Evolutionary conservation across 2,888 invertebrate species (phyloP).

Genomic region (Bedellia somnulentella): DNA sequence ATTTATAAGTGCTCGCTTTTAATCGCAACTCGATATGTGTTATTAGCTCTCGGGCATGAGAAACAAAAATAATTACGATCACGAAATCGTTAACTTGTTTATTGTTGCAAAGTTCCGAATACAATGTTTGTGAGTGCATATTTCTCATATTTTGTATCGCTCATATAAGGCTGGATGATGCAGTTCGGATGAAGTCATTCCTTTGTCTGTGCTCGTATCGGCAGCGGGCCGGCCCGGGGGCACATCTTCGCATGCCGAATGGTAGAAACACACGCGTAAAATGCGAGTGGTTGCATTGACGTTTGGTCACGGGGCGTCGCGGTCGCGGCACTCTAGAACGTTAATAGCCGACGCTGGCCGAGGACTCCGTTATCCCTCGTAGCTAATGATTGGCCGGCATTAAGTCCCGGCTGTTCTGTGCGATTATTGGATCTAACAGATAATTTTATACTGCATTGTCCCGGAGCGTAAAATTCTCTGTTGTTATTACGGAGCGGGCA

Average conservation of each 20-base stretch:
- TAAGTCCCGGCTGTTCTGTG: conserved; percentile 54
- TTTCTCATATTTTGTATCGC: too few species aligned
- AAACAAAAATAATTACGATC: too few species aligned
- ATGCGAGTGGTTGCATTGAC: conserved; percentile 44
- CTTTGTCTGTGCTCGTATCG: conserved; percentile 31
- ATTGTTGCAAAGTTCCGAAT: too few species aligned
- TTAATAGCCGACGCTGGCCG: conserved; percentile 33
- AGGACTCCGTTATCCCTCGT: conserved; percentile 57
- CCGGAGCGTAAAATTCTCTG: conserved; percentile 59
- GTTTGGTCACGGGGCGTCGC: conserved; percentile 38
- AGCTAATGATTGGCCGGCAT: conserved; percentile 62
- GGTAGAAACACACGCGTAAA: conserved; percentile 17
- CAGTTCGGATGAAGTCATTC: conserved; percentile 50
- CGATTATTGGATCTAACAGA: conserved; percentile 63
- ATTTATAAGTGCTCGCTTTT: conserved; percentile 47
- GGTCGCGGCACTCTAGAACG: conserved; percentile 22
- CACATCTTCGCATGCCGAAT: conserved; percentile 19
- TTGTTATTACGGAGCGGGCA: conserved; percentile 44
- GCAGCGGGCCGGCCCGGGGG: conserved; percentile 28
- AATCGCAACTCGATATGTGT: conserved; percentile 34
- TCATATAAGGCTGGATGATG: too few species aligned
- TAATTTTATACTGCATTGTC: conserved; percentile 62
- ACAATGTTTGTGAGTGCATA: too few species aligned
- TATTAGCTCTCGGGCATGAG: conserved; percentile 16
- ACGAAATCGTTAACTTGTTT: too few species aligned